Percentiles rank a stretch among this genome's conserved stretches.
Conservation (phyloP, 2,797 vertebrate species). For the Lepilemur ruficaudatus region DNA sequence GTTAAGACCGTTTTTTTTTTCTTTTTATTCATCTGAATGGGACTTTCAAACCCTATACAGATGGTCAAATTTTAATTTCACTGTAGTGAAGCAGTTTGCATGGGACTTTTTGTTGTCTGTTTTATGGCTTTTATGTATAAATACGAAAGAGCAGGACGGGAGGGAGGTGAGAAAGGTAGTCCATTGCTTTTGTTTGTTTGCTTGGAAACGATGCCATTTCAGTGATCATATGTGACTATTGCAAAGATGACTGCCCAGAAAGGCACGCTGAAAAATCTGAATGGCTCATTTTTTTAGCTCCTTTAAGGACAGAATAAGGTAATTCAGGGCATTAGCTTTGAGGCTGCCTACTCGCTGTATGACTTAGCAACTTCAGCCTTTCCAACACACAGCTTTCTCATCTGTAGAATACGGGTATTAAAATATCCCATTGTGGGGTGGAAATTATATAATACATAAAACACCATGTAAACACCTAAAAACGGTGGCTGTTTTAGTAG, state of each 20-base stretch:
- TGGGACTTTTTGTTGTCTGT: neutral
- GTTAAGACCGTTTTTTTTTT: neutral
- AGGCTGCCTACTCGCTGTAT: neutral
- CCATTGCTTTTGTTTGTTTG: neutral
- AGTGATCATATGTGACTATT: neutral
- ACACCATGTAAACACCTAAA: neutral
- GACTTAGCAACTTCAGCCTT: neutral
- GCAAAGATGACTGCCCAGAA: neutral
- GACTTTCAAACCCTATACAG: neutral
- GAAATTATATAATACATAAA: neutral
- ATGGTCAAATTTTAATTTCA: slow-evolving; percentile 37
- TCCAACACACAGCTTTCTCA: neutral
- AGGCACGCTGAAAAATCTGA: neutral
- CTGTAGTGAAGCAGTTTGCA: slow-evolving; percentile 22
- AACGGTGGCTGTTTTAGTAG: neutral
- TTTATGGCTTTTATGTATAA: neutral
- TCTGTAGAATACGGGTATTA: neutral
- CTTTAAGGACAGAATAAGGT: neutral
- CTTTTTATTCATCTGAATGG: neutral
- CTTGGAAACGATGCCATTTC: slow-evolving; percentile 12
- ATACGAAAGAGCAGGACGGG: neutral
- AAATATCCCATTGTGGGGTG: neutral
- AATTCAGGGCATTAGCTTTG: neutral
- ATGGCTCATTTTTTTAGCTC: neutral
- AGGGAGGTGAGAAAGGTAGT: neutral